Evolutionary conservation across 2,797 vertebrate genomes (phyloP).

Genomic region (Ceryle rudis): DNA sequence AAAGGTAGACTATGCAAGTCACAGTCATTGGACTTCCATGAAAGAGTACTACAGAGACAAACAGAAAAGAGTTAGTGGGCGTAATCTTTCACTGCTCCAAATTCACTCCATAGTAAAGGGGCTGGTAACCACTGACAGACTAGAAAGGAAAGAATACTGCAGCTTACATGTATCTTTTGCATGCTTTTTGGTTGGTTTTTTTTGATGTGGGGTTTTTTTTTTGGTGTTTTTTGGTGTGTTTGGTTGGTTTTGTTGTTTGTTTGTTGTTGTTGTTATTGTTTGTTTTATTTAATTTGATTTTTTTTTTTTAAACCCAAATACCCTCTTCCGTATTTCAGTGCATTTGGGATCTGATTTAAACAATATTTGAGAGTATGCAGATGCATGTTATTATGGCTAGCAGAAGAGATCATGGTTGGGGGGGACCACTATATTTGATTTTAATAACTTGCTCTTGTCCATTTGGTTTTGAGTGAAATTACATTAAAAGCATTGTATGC

Average conservation of each 20-base stretch:
- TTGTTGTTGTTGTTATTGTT: not conserved
- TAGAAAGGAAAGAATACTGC: not conserved
- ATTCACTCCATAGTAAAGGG: not conserved
- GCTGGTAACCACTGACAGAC: not conserved
- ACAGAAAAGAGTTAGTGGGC: not conserved
- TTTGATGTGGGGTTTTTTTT: not conserved
- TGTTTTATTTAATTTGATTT: not conserved
- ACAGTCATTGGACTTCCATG: not conserved
- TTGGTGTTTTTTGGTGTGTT: not conserved
- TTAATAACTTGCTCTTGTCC: not conserved
- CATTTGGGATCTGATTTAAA: not conserved
- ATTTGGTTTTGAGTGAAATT: not conserved
- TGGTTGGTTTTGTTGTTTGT: not conserved
- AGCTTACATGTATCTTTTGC: not conserved
- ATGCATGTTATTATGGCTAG: not conserved
- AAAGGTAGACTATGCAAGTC: not conserved
- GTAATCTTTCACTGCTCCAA: not conserved
- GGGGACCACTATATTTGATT: not conserved
- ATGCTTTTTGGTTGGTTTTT: not conserved
- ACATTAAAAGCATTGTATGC: fast-evolving
- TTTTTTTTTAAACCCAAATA: not conserved
- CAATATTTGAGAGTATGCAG: not conserved
- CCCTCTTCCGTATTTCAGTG: not conserved
- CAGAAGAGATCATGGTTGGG: not conserved
- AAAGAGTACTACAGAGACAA: not conserved